phyloP scores from a whole-genome alignment of 2,797 vertebrate species.

The Syncerus caffer region DNA sequence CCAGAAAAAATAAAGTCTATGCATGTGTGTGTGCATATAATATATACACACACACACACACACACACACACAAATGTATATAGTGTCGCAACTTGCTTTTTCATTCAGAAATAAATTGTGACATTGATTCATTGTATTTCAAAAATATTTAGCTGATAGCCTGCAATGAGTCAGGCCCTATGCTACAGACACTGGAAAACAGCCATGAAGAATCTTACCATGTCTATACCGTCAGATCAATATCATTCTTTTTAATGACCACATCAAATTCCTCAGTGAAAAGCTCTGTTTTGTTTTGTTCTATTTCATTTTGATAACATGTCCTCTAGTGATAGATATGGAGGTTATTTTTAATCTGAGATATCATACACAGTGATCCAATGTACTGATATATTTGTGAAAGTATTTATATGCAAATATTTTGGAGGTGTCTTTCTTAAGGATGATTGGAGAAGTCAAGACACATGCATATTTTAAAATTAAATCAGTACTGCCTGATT shows the following conservation, averaged over 20 bases:
- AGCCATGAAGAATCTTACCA: not conserved
- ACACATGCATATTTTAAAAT: not conserved
- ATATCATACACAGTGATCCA: not conserved
- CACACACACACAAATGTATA: not conserved
- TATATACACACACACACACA: not conserved
- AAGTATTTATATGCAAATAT: not conserved
- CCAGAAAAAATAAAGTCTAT: not conserved
- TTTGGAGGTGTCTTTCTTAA: not conserved
- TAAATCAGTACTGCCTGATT: not conserved
- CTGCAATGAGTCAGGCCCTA: not conserved
- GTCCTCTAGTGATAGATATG: not conserved
- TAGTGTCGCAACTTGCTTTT: not conserved
- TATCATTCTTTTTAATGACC: conserved; percentile 29
- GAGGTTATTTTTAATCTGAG: not conserved
- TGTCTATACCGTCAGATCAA: not conserved
- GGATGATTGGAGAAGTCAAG: not conserved
- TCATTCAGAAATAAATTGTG: not conserved
- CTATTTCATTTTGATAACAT: conserved; percentile 6
- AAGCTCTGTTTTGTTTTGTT: conserved; percentile 5
- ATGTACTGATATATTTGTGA: not conserved
- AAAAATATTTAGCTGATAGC: not conserved
- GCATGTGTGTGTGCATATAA: not conserved
- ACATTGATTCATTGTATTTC: not conserved
- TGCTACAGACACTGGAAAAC: not conserved
- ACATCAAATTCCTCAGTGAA: not conserved